A percentile compares a stretch with the other conserved stretches of the same genome.
Evolutionary conservation across 2,888 invertebrate species (phyloP).

Genomic region (Perizoma flavofasciatum): DNA sequence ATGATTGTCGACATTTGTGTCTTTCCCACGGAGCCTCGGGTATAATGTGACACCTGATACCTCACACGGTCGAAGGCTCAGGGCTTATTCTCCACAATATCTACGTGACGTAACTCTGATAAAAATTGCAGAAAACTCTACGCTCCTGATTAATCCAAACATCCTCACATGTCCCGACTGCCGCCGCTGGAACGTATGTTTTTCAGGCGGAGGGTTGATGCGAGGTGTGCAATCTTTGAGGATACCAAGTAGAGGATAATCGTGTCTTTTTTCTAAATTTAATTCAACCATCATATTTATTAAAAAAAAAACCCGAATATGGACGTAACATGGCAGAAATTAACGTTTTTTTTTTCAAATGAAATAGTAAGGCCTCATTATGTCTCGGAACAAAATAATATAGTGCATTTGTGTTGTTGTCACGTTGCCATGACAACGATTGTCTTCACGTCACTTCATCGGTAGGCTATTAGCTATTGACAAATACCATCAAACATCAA

Average conservation of each 20-base stretch:
- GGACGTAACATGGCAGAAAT: too few relatives aligned
- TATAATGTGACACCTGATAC: conserved; percentile 44
- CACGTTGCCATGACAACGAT: conserved; percentile 67
- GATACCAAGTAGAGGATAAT: too few relatives aligned
- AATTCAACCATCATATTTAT: too few relatives aligned
- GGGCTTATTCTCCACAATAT: neutral
- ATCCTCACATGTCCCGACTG: too few relatives aligned
- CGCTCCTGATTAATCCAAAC: too few relatives aligned
- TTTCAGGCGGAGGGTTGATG: too few relatives aligned
- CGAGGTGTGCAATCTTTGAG: too few relatives aligned
- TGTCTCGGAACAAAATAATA: conserved; percentile 34
- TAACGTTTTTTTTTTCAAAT: too few relatives aligned
- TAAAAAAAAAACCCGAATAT: too few relatives aligned
- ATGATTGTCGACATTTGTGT: conserved; percentile 60
- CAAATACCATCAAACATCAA: conserved; percentile 63
- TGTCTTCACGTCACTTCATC: conserved; percentile 72
- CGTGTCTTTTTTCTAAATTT: too few relatives aligned
- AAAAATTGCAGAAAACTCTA: neutral
- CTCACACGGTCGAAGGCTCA: conserved; percentile 33
- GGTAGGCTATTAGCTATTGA: conserved; percentile 74
- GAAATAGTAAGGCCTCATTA: conserved; percentile 13
- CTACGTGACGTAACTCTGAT: neutral
- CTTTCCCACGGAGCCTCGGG: conserved; percentile 54
- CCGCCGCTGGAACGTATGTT: too few relatives aligned
- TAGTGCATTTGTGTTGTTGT: conserved; percentile 67